A percentile compares a stretch with the other conserved stretches of the same genome.
Evolutionary conservation across 2,113 vertebrate species (phyloP).

Genomic region (Catagonus wagneri): DNA sequence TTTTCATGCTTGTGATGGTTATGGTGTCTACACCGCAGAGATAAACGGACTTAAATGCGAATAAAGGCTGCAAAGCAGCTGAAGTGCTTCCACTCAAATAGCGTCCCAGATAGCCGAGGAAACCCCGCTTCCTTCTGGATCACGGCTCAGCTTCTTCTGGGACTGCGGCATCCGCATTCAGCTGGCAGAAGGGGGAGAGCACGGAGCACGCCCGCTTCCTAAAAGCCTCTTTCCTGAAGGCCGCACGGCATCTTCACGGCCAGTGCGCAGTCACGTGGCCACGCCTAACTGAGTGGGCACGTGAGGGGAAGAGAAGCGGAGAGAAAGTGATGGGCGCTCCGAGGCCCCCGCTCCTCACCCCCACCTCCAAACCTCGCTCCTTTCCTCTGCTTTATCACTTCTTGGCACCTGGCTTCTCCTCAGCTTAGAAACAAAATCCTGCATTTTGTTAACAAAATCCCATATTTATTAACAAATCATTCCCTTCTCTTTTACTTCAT

Average conservation of each 20-base stretch:
- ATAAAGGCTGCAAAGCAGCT: too few species aligned
- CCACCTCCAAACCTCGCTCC: neutral
- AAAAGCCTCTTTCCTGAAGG: neutral
- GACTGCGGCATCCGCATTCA: neutral
- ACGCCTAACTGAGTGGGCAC: neutral
- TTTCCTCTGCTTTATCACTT: neutral
- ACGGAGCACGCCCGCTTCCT: rapidly evolving
- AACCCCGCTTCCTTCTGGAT: rapidly evolving
- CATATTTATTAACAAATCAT: neutral
- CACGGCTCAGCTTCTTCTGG: neutral
- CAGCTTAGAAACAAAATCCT: too few species aligned
- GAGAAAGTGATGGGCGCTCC: neutral
- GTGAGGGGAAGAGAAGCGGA: neutral
- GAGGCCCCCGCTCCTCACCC: neutral
- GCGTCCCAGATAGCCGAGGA: rapidly evolving
- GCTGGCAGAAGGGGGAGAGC: neutral
- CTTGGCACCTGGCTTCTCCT: neutral
- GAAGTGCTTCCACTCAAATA: neutral
- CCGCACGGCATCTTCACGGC: neutral
- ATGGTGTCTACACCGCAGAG: neutral
- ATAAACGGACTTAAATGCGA: neutral
- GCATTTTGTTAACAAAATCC: neutral
- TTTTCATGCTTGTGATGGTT: rapidly evolving
- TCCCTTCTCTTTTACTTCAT: neutral
- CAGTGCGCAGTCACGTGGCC: neutral